Conservation (phyloP, 2,113 vertebrate genomes). For the Eulemur rufifrons region DNA sequence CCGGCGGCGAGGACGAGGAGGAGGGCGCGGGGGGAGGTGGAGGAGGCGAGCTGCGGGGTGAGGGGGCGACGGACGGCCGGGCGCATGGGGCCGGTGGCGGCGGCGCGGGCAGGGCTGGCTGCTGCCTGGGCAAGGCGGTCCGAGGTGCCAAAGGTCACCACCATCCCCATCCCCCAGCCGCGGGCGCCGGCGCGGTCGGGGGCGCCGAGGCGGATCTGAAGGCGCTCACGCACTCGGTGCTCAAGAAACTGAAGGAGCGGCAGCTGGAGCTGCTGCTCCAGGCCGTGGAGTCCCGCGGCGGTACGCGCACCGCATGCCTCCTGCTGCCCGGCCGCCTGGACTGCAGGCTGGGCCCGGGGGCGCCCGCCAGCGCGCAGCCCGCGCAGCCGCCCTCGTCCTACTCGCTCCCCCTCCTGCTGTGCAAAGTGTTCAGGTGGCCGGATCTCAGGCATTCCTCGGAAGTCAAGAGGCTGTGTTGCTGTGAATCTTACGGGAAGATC, state of each 20-base stretch:
- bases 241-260: constrained; percentile 96
- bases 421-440: constrained; percentile 98
- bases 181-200: constrained; percentile 80
- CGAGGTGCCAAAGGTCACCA: constrained; percentile 85
- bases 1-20: constrained; percentile 92
- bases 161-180: constrained; percentile 68
- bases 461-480: constrained; percentile 95
- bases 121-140: constrained; percentile 92
- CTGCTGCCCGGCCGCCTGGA: constrained; percentile 93
- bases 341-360: constrained; percentile 91
- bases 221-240: constrained; percentile 93
- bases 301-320: constrained; percentile 92
- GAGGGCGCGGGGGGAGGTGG: constrained; percentile 81
- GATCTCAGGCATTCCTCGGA: constrained; percentile 96
- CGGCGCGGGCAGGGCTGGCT: constrained; percentile 90
- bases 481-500: constrained; percentile 95
- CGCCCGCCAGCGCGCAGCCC: constrained; percentile 76
- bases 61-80: constrained; percentile 85
- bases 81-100: constrained; percentile 86
- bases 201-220: constrained; percentile 95
- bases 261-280: constrained; percentile 95
- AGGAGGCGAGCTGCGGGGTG: constrained; percentile 74
- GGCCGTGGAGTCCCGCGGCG: constrained; percentile 96
- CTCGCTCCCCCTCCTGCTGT: constrained; percentile 94
- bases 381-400: constrained; percentile 82